phyloP scores from a whole-genome alignment of 1,140 invertebrate genomes.

The Caenorhabditis remanei region DNA sequence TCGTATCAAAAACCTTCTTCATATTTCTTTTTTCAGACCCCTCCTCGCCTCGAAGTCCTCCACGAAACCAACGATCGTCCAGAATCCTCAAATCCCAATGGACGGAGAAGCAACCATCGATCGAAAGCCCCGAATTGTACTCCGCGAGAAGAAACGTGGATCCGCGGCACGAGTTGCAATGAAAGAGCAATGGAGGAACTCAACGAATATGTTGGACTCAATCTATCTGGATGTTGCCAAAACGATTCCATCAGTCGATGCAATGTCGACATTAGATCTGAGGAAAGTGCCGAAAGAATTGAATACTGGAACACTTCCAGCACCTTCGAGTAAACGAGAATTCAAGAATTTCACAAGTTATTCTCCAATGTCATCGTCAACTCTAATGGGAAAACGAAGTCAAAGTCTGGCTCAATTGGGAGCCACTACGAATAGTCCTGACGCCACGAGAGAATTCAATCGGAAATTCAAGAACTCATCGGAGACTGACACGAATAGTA shows the following conservation, averaged over 20 bases:
- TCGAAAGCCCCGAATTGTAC: conserved; percentile 68
- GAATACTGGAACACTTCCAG: conserved; percentile 19
- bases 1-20: no score
- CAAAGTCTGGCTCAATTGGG: conserved; percentile 25
- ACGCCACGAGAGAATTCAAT: conserved; percentile 29
- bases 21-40: no score
- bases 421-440: background rate
- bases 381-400: conserved; percentile 39
- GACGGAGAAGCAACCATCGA: conserved; percentile 48
- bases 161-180: conserved; percentile 50
- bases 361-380: conserved; percentile 36
- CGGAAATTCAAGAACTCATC: conserved; percentile 34
- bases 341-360: conserved; percentile 32
- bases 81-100: background rate
- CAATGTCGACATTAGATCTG: conserved; percentile 64
- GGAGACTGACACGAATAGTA: conserved; percentile 1
- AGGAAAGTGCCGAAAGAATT: conserved; percentile 16
- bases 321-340: background rate
- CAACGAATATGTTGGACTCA: conserved; percentile 73
- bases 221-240: conserved; percentile 75
- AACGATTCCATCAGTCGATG: conserved; percentile 76
- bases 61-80: background rate
- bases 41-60: conserved; percentile 63
- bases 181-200: conserved; percentile 75
- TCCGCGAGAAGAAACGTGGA: conserved; percentile 75